Conservation (phyloP, 2,113 vertebrate species). For the Crotalus viridis region DNA sequence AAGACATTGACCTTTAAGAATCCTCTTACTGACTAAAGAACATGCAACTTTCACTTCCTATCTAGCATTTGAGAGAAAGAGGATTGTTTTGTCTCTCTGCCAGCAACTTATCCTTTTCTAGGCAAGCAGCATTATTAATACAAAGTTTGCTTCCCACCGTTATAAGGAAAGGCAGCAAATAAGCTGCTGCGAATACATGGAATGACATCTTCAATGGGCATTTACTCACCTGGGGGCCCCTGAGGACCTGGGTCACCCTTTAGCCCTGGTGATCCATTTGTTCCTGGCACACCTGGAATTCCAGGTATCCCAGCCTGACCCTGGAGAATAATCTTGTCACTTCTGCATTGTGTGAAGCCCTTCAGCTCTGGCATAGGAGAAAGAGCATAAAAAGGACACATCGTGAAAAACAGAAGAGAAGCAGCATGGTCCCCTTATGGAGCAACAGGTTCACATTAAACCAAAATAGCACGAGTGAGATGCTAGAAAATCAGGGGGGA, state of each 20-base stretch:
- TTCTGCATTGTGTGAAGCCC: background rate
- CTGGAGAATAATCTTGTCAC: background rate
- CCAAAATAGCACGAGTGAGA: background rate
- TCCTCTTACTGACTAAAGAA: background rate
- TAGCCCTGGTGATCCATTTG: background rate
- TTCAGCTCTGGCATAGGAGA: slow-evolving; percentile 16
- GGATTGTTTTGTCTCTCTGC: background rate
- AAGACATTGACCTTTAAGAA: background rate
- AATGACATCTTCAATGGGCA: background rate
- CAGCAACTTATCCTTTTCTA: background rate
- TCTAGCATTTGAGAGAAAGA: background rate
- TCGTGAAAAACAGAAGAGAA: background rate
- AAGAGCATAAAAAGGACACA: background rate
- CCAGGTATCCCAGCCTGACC: slow-evolving; percentile 27
- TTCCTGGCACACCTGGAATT: slow-evolving; percentile 31
- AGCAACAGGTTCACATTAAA: background rate
- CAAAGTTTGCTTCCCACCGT: background rate
- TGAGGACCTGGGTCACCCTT: background rate
- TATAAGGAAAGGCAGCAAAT: background rate
- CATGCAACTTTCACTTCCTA: background rate
- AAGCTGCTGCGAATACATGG: background rate
- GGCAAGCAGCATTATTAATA: background rate
- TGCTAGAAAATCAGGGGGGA: background rate
- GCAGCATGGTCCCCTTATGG: too few relatives aligned
- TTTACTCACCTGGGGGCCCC: slow-evolving; percentile 7